These are phyloP conservation scores for Anastatus disparis DNA, from an alignment of 1,140 invertebrate genomes.

Conservation along the genomic window DNA sequence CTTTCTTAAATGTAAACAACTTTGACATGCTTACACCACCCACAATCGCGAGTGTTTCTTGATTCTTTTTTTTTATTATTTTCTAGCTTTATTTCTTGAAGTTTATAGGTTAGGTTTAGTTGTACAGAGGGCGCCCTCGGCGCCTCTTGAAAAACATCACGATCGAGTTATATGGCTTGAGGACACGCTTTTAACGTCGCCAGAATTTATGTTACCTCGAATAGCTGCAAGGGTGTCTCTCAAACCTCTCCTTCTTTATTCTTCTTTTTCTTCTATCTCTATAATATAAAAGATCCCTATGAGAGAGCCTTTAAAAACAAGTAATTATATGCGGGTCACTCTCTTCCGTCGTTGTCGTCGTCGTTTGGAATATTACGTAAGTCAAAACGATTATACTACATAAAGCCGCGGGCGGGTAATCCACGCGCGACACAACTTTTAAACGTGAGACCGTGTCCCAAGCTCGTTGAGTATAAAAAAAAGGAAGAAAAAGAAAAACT, in stretches of 20 bases:
- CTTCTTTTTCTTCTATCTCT: too few species aligned
- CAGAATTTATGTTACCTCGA: constrained; percentile 20
- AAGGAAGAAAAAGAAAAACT: too few species aligned
- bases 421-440: too few species aligned
- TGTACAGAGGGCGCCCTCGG: background rate
- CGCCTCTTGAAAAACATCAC: background rate
- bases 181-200: constrained; percentile 35
- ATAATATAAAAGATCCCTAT: too few species aligned
- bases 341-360: background rate
- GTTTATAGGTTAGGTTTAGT: background rate
- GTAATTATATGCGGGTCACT: constrained; percentile 32
- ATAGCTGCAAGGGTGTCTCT: background rate
- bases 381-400: background rate
- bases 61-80: background rate
- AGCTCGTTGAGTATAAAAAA: background rate
- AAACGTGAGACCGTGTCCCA: background rate
- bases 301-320: background rate
- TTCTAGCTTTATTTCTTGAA: too few species aligned
- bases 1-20: too few species aligned
- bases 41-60: too few species aligned
- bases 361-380: constrained; percentile 21
- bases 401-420: constrained; percentile 14
- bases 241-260: background rate
- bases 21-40: too few species aligned
- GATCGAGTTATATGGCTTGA: constrained; percentile 25